Evolutionary conservation across 2,113 vertebrate genomes (phyloP), one percentile per base, ranked within the genome.

Genomic region (Corythornis madagascariensis): DNA sequence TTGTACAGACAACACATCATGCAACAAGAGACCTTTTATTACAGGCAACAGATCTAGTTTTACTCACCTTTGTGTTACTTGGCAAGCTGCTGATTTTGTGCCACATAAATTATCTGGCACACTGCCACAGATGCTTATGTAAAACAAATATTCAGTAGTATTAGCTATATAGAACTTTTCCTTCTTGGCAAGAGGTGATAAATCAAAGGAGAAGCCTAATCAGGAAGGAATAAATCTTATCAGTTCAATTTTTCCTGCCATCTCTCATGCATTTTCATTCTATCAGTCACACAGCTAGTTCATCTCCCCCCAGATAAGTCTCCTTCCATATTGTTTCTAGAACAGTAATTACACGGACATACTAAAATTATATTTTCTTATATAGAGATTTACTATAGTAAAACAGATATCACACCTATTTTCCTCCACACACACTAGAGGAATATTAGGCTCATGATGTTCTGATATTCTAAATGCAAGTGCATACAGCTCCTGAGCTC

Each of bases 161-260:
- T 89, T 96, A 47, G 98, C 76, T 80, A 96, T 84, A 83, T 99
- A 99, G 76, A 38, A 85, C 9, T 79, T 96, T 1, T 63, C 89
- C 33, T 95, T 89, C 96, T 98, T 99, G 45, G 86, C 94, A 91
- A 99, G 97, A 10, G 98, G 98, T 11, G 98, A 98, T 83, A 99
- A 95, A 94, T 99, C 98, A 83, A 99, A 99, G 25, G 97, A 99
- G 94, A 99, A 98, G 1, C 98, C 99, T 99, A 69, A 57, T 8
- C 0, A 2, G 78, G 43, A 95, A 71, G 25, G 29, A 94, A 94
- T 38, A 72, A 66, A 13, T 6, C 19, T 33, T 3, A 81, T 80
- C 25, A 93, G 79, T 63, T 63, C 1, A 1, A 24, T 47, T 75
- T 73, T 59, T n/a, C 47, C 31, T 47, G 8, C 3, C 29, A 53